Conservation (phyloP, 1,140 invertebrate genomes). For the Aphidius gifuensis region DNA sequence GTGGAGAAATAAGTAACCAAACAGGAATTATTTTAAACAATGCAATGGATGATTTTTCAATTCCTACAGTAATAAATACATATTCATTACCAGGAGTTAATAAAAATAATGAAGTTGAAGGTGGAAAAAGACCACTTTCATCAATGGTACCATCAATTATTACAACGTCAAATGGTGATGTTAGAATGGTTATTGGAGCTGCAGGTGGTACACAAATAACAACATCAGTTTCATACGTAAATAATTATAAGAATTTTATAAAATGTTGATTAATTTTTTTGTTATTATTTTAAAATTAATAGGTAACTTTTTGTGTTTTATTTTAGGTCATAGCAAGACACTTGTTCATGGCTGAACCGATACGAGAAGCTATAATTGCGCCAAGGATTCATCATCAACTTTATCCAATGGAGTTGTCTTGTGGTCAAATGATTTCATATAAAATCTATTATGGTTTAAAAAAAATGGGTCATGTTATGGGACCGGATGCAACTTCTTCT, state of each 20-base stretch:
- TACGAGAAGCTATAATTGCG: conserved; percentile 86
- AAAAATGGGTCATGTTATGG: too few relatives aligned
- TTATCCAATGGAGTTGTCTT: conserved; percentile 65
- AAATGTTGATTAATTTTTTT: too few relatives aligned
- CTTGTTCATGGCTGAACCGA: conserved; percentile 79
- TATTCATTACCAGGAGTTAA: conserved; percentile 72
- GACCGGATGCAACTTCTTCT: too few relatives aligned
- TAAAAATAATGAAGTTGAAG: conserved; percentile 72
- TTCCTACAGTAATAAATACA: conserved; percentile 70
- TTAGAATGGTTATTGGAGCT: conserved; percentile 79
- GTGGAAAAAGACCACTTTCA: conserved; percentile 83
- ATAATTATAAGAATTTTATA: conserved; percentile 17
- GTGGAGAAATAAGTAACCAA: conserved; percentile 42
- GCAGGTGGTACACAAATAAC: conserved; percentile 93
- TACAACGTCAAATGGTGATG: conserved; percentile 67
- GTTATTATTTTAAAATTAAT: background rate
- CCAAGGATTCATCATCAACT: conserved; percentile 91
- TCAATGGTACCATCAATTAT: conserved; percentile 90
- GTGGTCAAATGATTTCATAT: too few relatives aligned
- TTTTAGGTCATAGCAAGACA: conserved; percentile 74
- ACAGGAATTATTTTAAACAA: conserved; percentile 93
- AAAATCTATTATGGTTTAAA: too few relatives aligned
- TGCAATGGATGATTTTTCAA: conserved; percentile 94
- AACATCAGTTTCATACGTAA: conserved; percentile 75
- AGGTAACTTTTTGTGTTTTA: background rate